A percentile compares a stretch with the other conserved stretches of the same genome.
phyloP scores from a whole-genome alignment of 2,888 invertebrate genomes.

The Rhynchonema sp. region DNA sequence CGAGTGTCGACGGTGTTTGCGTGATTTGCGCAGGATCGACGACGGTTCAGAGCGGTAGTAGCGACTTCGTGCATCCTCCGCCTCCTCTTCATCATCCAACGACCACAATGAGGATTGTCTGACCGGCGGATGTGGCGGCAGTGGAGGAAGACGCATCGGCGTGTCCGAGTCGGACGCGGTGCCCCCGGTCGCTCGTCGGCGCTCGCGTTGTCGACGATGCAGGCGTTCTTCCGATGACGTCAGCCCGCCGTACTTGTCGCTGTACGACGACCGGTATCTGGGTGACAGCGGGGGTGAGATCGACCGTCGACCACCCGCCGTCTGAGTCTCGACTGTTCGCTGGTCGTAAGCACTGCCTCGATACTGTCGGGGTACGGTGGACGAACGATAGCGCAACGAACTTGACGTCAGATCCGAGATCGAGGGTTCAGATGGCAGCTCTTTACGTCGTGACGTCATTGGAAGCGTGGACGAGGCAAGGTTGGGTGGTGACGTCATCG shows the following conservation, averaged over 20 bases:
- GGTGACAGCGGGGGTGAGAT: not conserved
- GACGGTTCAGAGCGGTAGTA: not conserved
- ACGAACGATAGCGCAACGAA: not conserved
- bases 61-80: not conserved
- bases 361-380: not conserved
- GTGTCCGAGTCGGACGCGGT: not conserved
- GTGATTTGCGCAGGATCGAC: not conserved
- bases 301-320: not conserved
- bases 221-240: not conserved
- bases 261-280: not conserved
- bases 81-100: not conserved
- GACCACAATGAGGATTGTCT: not conserved
- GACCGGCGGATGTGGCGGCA: not conserved
- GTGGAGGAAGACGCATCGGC: not conserved
- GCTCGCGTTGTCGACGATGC: too few relatives aligned
- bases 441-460: not conserved
- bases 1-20: not conserved
- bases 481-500: not conserved
- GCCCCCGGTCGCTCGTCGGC: not conserved
- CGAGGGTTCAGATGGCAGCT: not conserved
- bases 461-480: not conserved
- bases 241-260: too few relatives aligned
- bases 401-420: not conserved
- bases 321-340: not conserved
- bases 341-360: too few relatives aligned